Conservation (phyloP, 1,140 invertebrate species). For the Hycleus phaleratus region DNA sequence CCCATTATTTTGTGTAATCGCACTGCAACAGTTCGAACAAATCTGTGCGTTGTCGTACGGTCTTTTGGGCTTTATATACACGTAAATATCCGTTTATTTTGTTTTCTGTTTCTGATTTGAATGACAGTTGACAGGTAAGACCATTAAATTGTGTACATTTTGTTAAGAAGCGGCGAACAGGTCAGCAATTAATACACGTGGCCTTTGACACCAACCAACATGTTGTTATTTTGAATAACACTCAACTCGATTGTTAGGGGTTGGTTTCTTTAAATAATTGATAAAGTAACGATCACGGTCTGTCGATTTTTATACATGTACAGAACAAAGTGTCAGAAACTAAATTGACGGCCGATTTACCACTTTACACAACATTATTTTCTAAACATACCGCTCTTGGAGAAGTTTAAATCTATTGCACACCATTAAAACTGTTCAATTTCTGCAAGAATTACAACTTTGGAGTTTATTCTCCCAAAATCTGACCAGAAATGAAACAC, state of each 20-base stretch:
- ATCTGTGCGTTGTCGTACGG: too few relatives aligned
- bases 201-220: constrained; percentile 19
- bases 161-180: constrained; percentile 6
- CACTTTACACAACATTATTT: too few relatives aligned
- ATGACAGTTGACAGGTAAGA: constrained; percentile 27
- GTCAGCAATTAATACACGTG: constrained; percentile 13
- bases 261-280: constrained; percentile 22
- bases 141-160: constrained; percentile 18
- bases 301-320: too few relatives aligned
- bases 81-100: not conserved
- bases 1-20: constrained; percentile 1
- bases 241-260: constrained; percentile 6
- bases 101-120: constrained; percentile 23
- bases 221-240: constrained; percentile 5
- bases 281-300: constrained; percentile 7
- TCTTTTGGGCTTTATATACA: too few relatives aligned
- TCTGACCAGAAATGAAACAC: too few relatives aligned
- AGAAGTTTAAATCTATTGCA: too few relatives aligned
- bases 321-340: too few relatives aligned
- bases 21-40: not conserved
- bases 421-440: too few relatives aligned
- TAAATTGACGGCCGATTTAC: too few relatives aligned
- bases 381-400: too few relatives aligned
- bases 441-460: too few relatives aligned
- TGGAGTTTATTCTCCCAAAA: too few relatives aligned